phyloP scores from a whole-genome alignment of 2,888 invertebrate species.

The Drosophila planitibia region DNA sequence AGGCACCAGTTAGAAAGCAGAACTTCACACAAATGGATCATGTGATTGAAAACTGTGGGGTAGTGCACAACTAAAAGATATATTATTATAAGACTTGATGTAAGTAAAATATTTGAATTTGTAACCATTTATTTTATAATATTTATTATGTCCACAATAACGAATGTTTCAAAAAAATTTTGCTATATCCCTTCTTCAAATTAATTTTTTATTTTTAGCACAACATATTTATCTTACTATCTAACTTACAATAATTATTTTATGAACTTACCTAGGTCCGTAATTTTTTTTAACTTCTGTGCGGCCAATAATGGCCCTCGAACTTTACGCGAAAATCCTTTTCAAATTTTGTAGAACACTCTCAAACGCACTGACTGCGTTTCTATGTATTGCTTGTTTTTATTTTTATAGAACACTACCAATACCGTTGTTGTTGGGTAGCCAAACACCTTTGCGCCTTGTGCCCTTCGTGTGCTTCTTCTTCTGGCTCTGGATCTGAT shows the following conservation, averaged over 20 bases:
- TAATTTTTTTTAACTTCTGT: conserved; percentile 18
- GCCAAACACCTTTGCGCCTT: conserved; percentile 34
- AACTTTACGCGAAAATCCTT: conserved; percentile 34
- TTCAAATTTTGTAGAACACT: conserved; percentile 29
- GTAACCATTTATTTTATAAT: background rate
- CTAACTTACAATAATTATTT: background rate
- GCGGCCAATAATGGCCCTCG: conserved; percentile 28
- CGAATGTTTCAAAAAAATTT: background rate
- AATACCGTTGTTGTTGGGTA: conserved; percentile 19
- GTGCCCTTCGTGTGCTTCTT: conserved; percentile 15
- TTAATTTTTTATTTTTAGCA: background rate
- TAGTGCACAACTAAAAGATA: background rate
- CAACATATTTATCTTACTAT: background rate
- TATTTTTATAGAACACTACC: conserved; percentile 10
- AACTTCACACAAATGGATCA: conserved; percentile 30
- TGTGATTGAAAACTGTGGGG: conserved; percentile 28
- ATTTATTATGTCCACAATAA: background rate
- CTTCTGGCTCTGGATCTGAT: conserved; percentile 6
- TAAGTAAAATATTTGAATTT: background rate
- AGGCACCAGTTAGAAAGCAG: conserved; percentile 20
- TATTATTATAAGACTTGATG: background rate
- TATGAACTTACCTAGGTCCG: conserved; percentile 47
- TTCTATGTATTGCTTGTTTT: background rate
- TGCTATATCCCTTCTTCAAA: background rate
- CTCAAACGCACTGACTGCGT: conserved; percentile 22